Evolutionary conservation across 2,113 vertebrate genomes (phyloP), one percentile per base, ranked within the genome.

Genomic region (Muntiacus muntjak): DNA sequence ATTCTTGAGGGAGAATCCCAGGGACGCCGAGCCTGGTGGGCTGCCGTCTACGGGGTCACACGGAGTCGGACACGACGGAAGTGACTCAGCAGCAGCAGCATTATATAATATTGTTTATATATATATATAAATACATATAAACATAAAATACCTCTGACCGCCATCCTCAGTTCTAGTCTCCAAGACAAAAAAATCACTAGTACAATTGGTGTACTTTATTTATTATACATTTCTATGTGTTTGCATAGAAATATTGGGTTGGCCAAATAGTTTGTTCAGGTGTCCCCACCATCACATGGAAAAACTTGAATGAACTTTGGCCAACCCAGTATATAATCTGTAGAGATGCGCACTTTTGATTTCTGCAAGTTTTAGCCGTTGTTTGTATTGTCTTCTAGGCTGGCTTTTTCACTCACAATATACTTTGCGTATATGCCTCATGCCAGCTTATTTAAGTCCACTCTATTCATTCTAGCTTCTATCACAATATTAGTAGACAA

Each of bases 311-410:
- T 36, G 67, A 71, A 23, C n/a, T 40, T 3, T 0, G 19, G 67
- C 67, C n/a, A 1, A 3, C n/a, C n/a, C 67, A 19, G 0, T 2
- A 2, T 2, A 8, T 9, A 17, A 13, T 4, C 50, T 9, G 1
- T 7, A 11, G 82, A 28, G 57, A 28, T 21, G 1, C 0, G 3
- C 11, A 6, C 13, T 8, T 15, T 19, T 28, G 8, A 19, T 1
- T 45, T 33, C 6, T 5, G 21, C 4, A 2, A 2, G n/a, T 9
- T 26, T 36, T 16, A 36, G 3, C 47, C 6, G 2, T 21, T 36
- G 28, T 1, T 14, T 6, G 45, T 9, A 9, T 19, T 26, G n/a
- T 11, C 23, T 23, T 36, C n/a, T 1, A 4, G 25, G 8, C 36
- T 28, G 52, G 5, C 16, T 33, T 23, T 15, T 12, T 3, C 67